Base-by-base conservation (phyloP, 2,113 vertebrate genomes). In the Sciurus niger region DNA sequence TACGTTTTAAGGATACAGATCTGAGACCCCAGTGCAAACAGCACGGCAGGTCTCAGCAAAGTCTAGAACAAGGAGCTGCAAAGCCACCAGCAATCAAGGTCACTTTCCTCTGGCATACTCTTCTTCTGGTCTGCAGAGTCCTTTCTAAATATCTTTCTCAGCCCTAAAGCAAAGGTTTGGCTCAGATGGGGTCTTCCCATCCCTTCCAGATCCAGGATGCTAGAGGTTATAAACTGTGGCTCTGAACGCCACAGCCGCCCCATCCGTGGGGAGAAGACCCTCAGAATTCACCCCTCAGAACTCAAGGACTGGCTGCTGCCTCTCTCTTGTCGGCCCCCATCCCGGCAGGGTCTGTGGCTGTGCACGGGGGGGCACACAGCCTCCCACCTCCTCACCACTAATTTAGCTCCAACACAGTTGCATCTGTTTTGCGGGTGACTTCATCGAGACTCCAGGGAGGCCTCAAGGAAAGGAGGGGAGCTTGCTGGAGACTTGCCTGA, bases 401-500 rank as follows among this genome's bases (percentile, higher is more conserved):
- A 53, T 73, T 91, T 76, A 82, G 68, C 43, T 89, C 46, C 67
- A n/a, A 5, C 28, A 25, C 51, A 24, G 58, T 4, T 20, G 53
- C 58, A 40, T 85, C 84, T 90, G 92, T 84, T 95, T 92, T 84
- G 37, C 78, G n/a, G 78, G 90, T 73, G 40, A 79, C 78, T 86
- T 94, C 43, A 0, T 9, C 22, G 43, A 83, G 87, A 67, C 77
- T 22, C 40, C 67, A 92, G 76, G 67, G 55, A 91, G 43, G 77
- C 53, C 4, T 77, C 2, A 34, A 90, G 83, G 73, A 65, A 43
- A n/a, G 24, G 40, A 11, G 25, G 63, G 43, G 89, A 94, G 68
- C 74, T 60, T 96, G 84, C 76, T 20, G 24, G 97, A 96, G 94
- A 48, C 87, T 90, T 93, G 96, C 76, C 90, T 13, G 12, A 77